These are phyloP conservation scores for Syngnathus rostellatus DNA, from an alignment of 2,797 vertebrate genomes.

Conservation along the genomic window DNA sequence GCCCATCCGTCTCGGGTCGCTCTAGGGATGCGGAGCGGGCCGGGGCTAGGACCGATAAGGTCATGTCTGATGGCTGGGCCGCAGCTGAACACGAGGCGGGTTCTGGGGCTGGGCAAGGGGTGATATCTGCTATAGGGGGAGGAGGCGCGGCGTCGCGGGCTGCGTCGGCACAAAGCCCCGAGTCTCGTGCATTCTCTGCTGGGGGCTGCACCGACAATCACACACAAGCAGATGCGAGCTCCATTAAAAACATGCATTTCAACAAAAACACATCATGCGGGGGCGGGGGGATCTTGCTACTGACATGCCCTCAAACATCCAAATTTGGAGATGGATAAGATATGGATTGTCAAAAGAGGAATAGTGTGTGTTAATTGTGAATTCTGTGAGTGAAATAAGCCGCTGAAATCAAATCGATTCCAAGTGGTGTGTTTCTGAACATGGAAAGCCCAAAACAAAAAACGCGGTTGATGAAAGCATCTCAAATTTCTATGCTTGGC, in stretches of 20 bases:
- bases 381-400: slow-evolving; percentile 1
- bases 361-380: slow-evolving; percentile 4
- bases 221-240: slow-evolving; percentile 58
- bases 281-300: slow-evolving; percentile 25
- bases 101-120: slow-evolving; percentile 45
- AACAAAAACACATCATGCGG: slow-evolving; percentile 53
- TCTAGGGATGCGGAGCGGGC: slow-evolving; percentile 44
- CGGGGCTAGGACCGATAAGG: slow-evolving; percentile 45
- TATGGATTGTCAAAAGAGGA: slow-evolving; percentile 27
- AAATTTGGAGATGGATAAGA: slow-evolving; percentile 21
- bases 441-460: slow-evolving; percentile 66
- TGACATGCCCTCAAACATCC: slow-evolving; percentile 52
- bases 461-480: slow-evolving; percentile 58
- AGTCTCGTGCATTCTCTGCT: slow-evolving; percentile 64
- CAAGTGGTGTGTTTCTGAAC: slow-evolving; percentile 34
- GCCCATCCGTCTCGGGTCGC: slow-evolving; percentile 48
- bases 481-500: slow-evolving; percentile 45
- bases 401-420: neutral
- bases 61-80: slow-evolving; percentile 42
- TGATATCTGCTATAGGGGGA: slow-evolving; percentile 47
- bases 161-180: slow-evolving; percentile 55
- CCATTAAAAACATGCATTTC: slow-evolving; percentile 64
- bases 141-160: slow-evolving; percentile 64
- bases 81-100: slow-evolving; percentile 34
- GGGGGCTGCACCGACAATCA: slow-evolving; percentile 77